These are phyloP conservation scores for Laticauda laticaudata DNA, from an alignment of 2,113 vertebrate species.

Conservation along the genomic window DNA sequence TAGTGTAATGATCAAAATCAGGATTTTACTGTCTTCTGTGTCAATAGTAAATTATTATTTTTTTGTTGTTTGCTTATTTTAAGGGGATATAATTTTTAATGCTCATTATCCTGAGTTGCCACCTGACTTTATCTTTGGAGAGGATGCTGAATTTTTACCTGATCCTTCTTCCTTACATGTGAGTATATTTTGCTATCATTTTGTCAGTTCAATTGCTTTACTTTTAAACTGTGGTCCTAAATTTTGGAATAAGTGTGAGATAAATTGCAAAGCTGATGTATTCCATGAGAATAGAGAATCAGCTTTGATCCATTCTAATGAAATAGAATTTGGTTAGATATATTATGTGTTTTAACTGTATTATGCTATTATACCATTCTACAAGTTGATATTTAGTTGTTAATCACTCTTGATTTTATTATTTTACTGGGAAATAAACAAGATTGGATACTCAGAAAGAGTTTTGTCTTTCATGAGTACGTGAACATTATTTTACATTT, in stretches of 20 bases:
- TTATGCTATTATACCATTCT: not conserved
- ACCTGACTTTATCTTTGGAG: slow-evolving; percentile 98
- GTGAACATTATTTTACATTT: slow-evolving; percentile 14
- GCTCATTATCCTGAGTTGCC: slow-evolving; percentile 92
- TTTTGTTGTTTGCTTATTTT: slow-evolving; percentile 49
- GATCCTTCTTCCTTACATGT: slow-evolving; percentile 91
- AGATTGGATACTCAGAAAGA: not conserved
- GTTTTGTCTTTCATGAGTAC: slow-evolving; percentile 6
- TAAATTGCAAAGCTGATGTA: not conserved
- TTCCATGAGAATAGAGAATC: not conserved
- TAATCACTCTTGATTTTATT: not conserved
- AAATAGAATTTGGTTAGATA: not conserved
- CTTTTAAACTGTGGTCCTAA: slow-evolving; percentile 1
- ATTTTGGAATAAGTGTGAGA: not conserved
- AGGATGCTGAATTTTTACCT: slow-evolving; percentile 94
- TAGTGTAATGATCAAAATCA: not conserved
- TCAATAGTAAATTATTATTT: slow-evolving; percentile 17
- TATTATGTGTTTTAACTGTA: not conserved
- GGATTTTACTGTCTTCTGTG: not conserved
- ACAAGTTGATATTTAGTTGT: not conserved
- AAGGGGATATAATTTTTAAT: slow-evolving; percentile 99
- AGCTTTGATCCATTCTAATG: no score
- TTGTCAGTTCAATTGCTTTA: slow-evolving; percentile 32
- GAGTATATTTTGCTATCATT: slow-evolving; percentile 64
- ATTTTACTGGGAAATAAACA: not conserved